Base-by-base conservation (phyloP, 2,113 vertebrate genomes). In the Emydura subglobosa region DNA sequence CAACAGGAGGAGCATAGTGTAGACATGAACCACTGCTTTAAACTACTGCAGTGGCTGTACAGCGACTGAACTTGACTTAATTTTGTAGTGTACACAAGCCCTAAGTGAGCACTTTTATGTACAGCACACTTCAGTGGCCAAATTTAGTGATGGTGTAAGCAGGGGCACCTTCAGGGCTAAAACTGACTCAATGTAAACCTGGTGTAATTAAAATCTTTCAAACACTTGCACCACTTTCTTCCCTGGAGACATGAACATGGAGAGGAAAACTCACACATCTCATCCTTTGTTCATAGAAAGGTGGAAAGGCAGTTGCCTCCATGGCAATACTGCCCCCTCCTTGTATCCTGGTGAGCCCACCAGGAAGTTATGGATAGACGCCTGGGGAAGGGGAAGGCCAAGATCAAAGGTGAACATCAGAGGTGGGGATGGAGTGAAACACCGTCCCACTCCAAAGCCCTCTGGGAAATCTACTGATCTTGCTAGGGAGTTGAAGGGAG, bases 141-240 rank as follows among this genome's bases (percentile, higher is more conserved):
- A 47, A 14, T 88, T 83, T 79, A 68, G 25, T 78, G 74, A 27
- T 78, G 74, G 0, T 95, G 83, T 12, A 22, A 82, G 6, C 16
- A 55, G 2, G 21, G 44, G 51, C 24, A 92, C 21, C 65, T 85
- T 27, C 34, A 55, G 82, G 47, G 84, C 0, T 50, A 27, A 47
- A 79, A 86, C 34, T 79, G 39, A 4, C 29, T 42, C 22, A 65
- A 0, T 72, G 13, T 39, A 88, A 22, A 24, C 47, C 50, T 86
- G 2, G 0, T 19, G 72, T 81, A 17, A 9, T 25, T 82, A 39
- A 82, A 29, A 29, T 29, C 14, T 88, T 86, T 89, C 19, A 84
- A 89, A 86, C 3, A 1, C 8, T 0, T 4, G 84, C 1, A 0
- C 2, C 39, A 86, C 13, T n/a, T 53, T 6, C 51, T 88, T 83